Conservation (phyloP, 2,113 vertebrate species). For the Australoheros scitulus region DNA sequence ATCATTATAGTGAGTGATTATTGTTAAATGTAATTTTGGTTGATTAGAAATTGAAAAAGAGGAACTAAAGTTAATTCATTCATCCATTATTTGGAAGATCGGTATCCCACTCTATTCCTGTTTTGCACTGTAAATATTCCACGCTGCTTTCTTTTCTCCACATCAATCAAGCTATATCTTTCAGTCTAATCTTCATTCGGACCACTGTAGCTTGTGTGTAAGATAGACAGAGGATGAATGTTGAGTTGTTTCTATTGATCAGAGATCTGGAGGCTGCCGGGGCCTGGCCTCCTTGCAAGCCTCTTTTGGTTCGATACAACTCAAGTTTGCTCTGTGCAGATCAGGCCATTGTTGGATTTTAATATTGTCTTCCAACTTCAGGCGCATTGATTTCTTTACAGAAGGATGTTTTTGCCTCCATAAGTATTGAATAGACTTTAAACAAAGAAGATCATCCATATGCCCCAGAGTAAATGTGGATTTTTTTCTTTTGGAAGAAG, state of each 20-base stretch:
- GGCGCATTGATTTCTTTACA: slow-evolving; percentile 73
- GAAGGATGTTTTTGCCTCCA: slow-evolving; percentile 72
- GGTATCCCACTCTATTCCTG: not conserved
- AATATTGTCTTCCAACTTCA: slow-evolving; percentile 71
- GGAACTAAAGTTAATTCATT: not conserved
- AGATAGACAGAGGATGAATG: slow-evolving; percentile 63
- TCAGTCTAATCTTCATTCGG: slow-evolving; percentile 39
- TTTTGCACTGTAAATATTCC: slow-evolving; percentile 17
- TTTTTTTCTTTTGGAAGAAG: slow-evolving; percentile 31
- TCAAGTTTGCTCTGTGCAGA: slow-evolving; percentile 59
- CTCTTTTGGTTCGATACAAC: slow-evolving; percentile 61
- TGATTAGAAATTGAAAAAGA: not conserved
- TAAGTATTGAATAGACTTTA: slow-evolving; percentile 75
- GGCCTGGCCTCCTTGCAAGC: slow-evolving; percentile 52
- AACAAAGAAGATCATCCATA: slow-evolving; percentile 74
- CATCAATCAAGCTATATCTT: slow-evolving; percentile 25
- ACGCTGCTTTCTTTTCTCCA: not conserved
- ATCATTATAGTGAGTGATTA: not conserved
- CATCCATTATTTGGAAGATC: not conserved
- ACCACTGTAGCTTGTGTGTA: slow-evolving; percentile 35
- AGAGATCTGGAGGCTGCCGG: slow-evolving; percentile 62
- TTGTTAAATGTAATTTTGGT: not conserved
- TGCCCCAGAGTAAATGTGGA: slow-evolving; percentile 66
- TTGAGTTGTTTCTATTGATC: slow-evolving; percentile 72
- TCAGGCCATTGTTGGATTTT: slow-evolving; percentile 69